Base-by-base conservation (phyloP, 2,888 invertebrate genomes). In the Aporophyla lueneburgensis region DNA sequence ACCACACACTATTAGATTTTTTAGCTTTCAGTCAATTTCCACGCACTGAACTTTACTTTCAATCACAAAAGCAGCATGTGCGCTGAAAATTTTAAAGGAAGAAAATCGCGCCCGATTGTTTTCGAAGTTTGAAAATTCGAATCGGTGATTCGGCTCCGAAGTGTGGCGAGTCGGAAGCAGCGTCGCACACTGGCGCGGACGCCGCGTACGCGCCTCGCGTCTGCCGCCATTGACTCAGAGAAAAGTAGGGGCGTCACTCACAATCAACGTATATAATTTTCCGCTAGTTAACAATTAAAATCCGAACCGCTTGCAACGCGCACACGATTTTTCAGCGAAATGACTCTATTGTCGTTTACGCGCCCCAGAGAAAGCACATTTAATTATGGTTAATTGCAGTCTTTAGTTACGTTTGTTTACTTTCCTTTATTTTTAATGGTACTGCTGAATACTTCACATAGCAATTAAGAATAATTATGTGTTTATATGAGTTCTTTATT, bases 231-330 rank as follows among this genome's bases (percentile, higher is more conserved):
- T 94, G 93, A 93, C 80, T 93, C 94, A 93, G 93, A 92, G 94
- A 93, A 94, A 93, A 94, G 93, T 94, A 96, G 96, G 96, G 96
- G 93, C 93, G 94, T 93, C 94, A 93, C 93, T 73, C 89, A 89
- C 87, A 91, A 87, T 89, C 83, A 90, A 88, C 88, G 88, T 85
- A 87, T 88, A 90, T 92, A 91, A 95, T 96, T 95, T 94, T 94
- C 94, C 93, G 93, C 93, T 93, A 89, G 91, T 93, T 94, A 90
- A 91, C 90, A 94, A 93, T 93, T 92, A 91, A 91, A 89, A 92
- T 91, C 89, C 86, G 80, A 84, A 91, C 86, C 83, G 81, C 59
- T 67, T 12, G 12, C n/a, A 59, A 67, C 67, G 59, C n/a, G 59
- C 86, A 76, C 81, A 82, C 79, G 73, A 81, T 76, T 68, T 82